phyloP scores from a whole-genome alignment of 1,140 invertebrate genomes.

The Aculops lycopersici region DNA sequence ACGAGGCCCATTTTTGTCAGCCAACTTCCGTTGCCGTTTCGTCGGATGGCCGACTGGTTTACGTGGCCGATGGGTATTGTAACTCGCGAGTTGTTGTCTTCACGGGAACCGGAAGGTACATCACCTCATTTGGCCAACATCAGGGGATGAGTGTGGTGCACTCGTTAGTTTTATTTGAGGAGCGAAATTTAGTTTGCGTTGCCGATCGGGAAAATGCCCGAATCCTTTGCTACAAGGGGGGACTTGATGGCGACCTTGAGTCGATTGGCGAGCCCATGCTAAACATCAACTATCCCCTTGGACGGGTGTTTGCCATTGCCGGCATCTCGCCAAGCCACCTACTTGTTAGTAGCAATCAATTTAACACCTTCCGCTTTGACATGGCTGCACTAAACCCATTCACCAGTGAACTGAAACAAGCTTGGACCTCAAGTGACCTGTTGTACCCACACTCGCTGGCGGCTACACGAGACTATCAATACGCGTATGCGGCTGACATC shows the following conservation, averaged over 20 bases:
- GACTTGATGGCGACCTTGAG: conserved; percentile 13
- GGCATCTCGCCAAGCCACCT: no score
- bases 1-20: conserved; percentile 54
- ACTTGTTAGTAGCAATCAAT: no score
- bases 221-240: conserved; percentile 33
- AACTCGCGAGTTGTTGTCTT: conserved; percentile 64
- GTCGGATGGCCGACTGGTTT: conserved; percentile 46
- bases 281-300: conserved; percentile 18
- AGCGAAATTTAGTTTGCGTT: conserved; percentile 37
- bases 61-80: conserved; percentile 76
- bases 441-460: no score
- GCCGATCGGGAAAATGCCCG: conserved; percentile 71
- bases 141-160: conserved; percentile 28
- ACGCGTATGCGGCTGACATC: conserved; percentile 38
- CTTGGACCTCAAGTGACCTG: no score
- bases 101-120: conserved; percentile 24
- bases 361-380: no score
- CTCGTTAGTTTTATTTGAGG: conserved; percentile 38
- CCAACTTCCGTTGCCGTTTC: conserved; percentile 54
- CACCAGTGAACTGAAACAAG: no score
- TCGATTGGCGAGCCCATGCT: conserved; percentile 25
- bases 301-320: conserved; percentile 16
- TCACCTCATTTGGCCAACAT: conserved; percentile 12
- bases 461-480: conserved; percentile 25
- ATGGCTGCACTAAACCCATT: no score